These are phyloP conservation scores for Malurus leucopterus DNA, from an alignment of 2,797 vertebrate species.

Conservation along the genomic window DNA sequence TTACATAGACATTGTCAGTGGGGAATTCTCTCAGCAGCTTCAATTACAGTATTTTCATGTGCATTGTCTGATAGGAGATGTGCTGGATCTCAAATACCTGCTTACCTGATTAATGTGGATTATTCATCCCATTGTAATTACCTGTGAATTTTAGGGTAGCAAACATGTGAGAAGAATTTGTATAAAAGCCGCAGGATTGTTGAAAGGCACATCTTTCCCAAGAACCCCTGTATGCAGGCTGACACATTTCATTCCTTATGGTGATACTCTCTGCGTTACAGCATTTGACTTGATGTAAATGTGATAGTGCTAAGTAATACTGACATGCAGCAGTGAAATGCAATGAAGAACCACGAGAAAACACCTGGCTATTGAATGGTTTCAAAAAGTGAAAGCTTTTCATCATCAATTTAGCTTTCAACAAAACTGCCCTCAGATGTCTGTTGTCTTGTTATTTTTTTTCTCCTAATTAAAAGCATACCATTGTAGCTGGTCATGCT, in stretches of 20 bases:
- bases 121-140: conserved; percentile 67
- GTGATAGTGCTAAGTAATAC: conserved; percentile 62
- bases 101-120: conserved; percentile 68
- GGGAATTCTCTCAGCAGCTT: conserved; percentile 54
- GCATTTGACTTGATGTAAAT: conserved; percentile 57
- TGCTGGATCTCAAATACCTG: conserved; percentile 63
- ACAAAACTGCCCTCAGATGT: conserved; percentile 13
- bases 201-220: conserved; percentile 66
- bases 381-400: conserved; percentile 57
- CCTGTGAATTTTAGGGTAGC: conserved; percentile 67
- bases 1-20: conserved; percentile 64
- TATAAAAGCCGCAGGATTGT: conserved; percentile 58
- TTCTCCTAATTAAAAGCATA: conserved; percentile 14
- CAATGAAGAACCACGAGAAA: conserved; percentile 53
- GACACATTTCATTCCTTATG: conserved; percentile 59
- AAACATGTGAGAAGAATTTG: conserved; percentile 66
- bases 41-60: conserved; percentile 59
- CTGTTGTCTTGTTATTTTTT: neutral
- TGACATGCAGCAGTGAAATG: conserved; percentile 52
- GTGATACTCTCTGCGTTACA: conserved; percentile 60
- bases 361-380: conserved; percentile 44
- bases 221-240: conserved; percentile 46
- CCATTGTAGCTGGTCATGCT: neutral
- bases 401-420: conserved; percentile 41
- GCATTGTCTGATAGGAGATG: conserved; percentile 63